phyloP scores from a whole-genome alignment of 2,888 invertebrate species.

The Pristionchus maxplancki region DNA sequence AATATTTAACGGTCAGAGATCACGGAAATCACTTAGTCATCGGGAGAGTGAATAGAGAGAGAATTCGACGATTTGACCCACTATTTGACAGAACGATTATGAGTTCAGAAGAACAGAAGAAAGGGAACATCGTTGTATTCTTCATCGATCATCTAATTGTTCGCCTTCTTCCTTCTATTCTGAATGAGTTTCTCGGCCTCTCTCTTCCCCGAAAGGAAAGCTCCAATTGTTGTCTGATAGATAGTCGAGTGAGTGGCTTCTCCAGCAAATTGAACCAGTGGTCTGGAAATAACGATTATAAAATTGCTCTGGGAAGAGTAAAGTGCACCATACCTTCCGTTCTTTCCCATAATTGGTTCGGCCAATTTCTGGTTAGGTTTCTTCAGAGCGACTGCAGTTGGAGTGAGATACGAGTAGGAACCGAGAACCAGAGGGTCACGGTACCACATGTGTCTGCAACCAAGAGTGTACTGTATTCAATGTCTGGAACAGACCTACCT shows the following conservation, averaged over 20 bases:
- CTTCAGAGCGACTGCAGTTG: neutral
- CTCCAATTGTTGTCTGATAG: constrained; percentile 43
- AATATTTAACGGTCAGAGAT: neutral
- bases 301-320: too few species aligned
- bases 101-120: neutral
- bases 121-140: neutral
- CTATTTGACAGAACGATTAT: neutral
- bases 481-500: neutral
- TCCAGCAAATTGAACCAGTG: constrained; percentile 42
- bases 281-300: too few species aligned
- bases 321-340: neutral
- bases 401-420: constrained; percentile 48
- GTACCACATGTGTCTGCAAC: constrained; percentile 23
- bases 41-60: neutral
- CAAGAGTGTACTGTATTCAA: neutral
- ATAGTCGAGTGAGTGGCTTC: constrained; percentile 37
- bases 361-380: constrained; percentile 28
- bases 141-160: neutral
- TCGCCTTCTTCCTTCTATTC: neutral
- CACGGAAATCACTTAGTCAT: neutral
- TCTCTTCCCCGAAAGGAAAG: constrained; percentile 32
- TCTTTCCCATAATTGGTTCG: constrained; percentile 8
- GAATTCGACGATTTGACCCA: neutral
- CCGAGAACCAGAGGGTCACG: constrained; percentile 38
- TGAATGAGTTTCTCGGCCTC: neutral